Evolutionary conservation across 2,888 invertebrate species (phyloP).

Genomic region (Alitta virens): DNA sequence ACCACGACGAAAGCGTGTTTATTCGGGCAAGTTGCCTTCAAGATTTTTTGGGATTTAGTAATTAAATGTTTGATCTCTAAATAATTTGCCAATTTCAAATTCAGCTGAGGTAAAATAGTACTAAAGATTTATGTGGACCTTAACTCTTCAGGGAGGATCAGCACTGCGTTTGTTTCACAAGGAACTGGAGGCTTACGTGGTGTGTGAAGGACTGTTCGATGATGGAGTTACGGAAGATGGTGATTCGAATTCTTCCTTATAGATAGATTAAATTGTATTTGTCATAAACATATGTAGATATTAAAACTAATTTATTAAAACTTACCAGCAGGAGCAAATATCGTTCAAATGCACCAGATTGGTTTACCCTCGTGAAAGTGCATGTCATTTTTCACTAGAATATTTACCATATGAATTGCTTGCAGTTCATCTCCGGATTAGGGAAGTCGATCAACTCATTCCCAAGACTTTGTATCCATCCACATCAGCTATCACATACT

Average conservation of each 20-base stretch:
- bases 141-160: slow-evolving; percentile 45
- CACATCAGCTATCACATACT: slow-evolving; percentile 55
- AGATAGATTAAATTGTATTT: background rate
- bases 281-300: no score
- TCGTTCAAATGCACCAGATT: no score
- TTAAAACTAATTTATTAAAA: no score
- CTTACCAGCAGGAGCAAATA: no score
- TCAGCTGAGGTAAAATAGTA: no score
- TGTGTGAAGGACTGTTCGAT: slow-evolving; percentile 54
- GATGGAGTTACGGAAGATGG: slow-evolving; percentile 55
- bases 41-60: background rate
- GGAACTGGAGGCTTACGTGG: slow-evolving; percentile 55
- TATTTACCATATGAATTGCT: slow-evolving; percentile 1
- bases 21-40: slow-evolving; percentile 40
- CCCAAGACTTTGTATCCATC: slow-evolving; percentile 55
- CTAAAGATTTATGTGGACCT: no score
- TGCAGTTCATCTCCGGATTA: slow-evolving; percentile 55
- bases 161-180: slow-evolving; percentile 55
- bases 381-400: no score
- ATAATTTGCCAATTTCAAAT: no score
- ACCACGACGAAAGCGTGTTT: slow-evolving; percentile 43
- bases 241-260: slow-evolving; percentile 23
- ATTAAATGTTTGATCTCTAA: no score
- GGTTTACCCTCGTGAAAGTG: no score
- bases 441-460: slow-evolving; percentile 54